These are phyloP conservation scores for Drosophila rubida DNA, from an alignment of 2,888 invertebrate species.

Conservation along the genomic window DNA sequence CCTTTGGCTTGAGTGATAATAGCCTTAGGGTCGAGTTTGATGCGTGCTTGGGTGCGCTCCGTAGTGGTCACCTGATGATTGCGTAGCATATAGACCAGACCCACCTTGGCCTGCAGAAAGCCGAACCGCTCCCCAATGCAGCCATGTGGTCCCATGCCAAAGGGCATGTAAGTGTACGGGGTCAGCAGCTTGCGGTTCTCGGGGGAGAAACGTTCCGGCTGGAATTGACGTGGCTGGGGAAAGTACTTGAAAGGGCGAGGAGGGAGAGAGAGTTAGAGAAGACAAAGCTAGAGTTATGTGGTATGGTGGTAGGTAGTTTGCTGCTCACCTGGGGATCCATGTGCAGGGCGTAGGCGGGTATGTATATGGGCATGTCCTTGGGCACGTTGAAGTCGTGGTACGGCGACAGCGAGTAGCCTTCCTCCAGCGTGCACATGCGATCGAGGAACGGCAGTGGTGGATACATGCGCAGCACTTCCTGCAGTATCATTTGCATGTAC, in stretches of 20 bases:
- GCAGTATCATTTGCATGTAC: constrained; percentile 85
- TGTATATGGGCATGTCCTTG: constrained; percentile 81
- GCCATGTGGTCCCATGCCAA: constrained; percentile 84
- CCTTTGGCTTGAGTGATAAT: constrained; percentile 82
- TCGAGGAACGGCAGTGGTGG: constrained; percentile 84
- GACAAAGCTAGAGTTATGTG: no score
- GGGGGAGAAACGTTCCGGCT: constrained; percentile 84
- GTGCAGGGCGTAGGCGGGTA: constrained; percentile 82
- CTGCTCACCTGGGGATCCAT: constrained; percentile 81
- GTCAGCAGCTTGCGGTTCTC: constrained; percentile 79
- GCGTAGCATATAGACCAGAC: constrained; percentile 81
- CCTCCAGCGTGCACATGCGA: constrained; percentile 77
- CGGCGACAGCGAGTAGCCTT: constrained; percentile 75
- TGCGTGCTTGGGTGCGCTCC: constrained; percentile 69
- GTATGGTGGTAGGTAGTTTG: background rate
- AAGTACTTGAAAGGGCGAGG: constrained; percentile 77
- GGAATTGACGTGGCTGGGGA: constrained; percentile 81
- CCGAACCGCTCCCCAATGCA: constrained; percentile 85
- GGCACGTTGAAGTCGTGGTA: constrained; percentile 75
- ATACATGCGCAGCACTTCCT: constrained; percentile 83
- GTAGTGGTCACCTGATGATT: constrained; percentile 82
- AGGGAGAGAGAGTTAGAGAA: no score
- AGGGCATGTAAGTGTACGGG: constrained; percentile 84
- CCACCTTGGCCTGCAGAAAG: constrained; percentile 83
- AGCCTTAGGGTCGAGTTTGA: constrained; percentile 81